Base-by-base conservation (phyloP, 1,140 invertebrate genomes). In the Bombus sibiricus region DNA sequence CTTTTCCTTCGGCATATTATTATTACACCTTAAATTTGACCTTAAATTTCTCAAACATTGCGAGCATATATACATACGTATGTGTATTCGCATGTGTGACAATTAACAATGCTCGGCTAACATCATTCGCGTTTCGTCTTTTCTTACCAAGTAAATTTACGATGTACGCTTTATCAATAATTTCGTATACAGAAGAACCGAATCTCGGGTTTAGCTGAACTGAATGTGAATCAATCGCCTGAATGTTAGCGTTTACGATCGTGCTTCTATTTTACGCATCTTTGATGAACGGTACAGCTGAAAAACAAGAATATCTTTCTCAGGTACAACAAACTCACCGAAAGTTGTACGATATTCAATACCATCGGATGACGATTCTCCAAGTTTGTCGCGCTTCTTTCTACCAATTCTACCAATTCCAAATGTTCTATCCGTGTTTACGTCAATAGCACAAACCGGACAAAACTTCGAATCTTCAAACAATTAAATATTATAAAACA, bases 1-100 rank as follows among this genome's bases (percentile, higher is more conserved):
- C 68, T 74, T 78, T 88, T 18, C n/a, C 53, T n/a, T 39, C 41
- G 32, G 32, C 47, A 59, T 69, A 73, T 41, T 73, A 43, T 39
- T 22, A 53, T 53, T 22, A 5, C 47, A 41, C 62, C 59, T 62
- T 15, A 5, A 47, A 47, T 47, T 72, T 62, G 15, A 57, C 34
- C 28, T 71, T 69, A 71, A 53, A 53, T 71, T 32, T 62, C 39
- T 66, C 37, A 12, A 41, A 13, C 22, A 53, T 77, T 41, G 57
- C 25, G 28, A 34, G 0, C 34, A 41, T 28, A 12, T 39, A 34
- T 32, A 34, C 9, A 32, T 37, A 68, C 32, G 32, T 71, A 71
- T 28, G 25, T n/a, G 25, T 37, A 76, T 76, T 5, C 15, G 22
- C 32, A 41, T 3, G 2, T 2, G 66, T 57, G 66, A 8, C 66